Evolutionary conservation across 1,140 invertebrate species (phyloP), one percentile per base, ranked within the genome.

Genomic region (Ganaspis sp.): DNA sequence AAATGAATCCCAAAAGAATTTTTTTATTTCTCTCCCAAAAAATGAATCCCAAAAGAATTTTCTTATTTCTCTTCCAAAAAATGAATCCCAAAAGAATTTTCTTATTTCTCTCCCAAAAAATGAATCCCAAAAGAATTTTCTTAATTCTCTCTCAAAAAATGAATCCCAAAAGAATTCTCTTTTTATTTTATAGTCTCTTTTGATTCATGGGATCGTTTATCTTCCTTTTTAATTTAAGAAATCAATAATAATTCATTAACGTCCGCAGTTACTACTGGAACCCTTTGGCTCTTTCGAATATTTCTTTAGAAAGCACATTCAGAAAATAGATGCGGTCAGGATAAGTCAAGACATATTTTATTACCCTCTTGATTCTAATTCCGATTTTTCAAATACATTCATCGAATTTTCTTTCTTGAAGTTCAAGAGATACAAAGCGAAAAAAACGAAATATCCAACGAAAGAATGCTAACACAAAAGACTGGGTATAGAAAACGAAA

Each of bases 321-420:
- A 29, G 4, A 49, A 23, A 42, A 40, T 69, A 69, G 69, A 69
- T 69, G 26, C 54, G 11, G 9, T 15, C 23, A 70, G 21, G 58
- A 54, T 77, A 77, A 70, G 40, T 70, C n/a, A 9, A 17, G 23
- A 45, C 71, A 42, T 71, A 58, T 71, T 53, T 45, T 17, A 73
- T 73, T 73, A 45, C 17, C n/a, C 5, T 37, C 40, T 54, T 34
- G 53, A 26, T 34, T 69, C 1, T 17, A 74, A 71, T 72, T 45
- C 11, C 26, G 19, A n/a, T n/a, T n/a, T n/a, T n/a, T n/a, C n/a
- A n/a, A n/a, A n/a, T n/a, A n/a, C n/a, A n/a, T n/a, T n/a, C n/a
- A n/a, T n/a, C n/a, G n/a, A n/a, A n/a, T n/a, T n/a, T n/a, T n/a
- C n/a, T n/a, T n/a, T n/a, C n/a, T n/a, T n/a, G n/a, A n/a, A n/a